phyloP scores from a whole-genome alignment of 2,888 invertebrate genomes.

The Cinara cedri region DNA sequence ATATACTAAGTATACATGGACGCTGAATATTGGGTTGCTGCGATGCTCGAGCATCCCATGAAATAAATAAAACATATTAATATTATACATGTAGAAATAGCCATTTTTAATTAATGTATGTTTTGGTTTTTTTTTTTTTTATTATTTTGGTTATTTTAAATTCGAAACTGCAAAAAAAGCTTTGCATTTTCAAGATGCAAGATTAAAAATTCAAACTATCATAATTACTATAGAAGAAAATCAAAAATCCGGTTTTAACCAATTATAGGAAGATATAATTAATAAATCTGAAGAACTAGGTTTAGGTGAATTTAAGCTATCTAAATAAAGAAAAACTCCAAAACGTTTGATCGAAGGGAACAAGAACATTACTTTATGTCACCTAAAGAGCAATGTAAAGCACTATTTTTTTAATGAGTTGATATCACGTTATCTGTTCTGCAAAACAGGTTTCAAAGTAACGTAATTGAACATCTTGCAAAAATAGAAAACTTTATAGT shows the following conservation, averaged over 20 bases:
- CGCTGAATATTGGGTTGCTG: too few species aligned
- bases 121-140: too few species aligned
- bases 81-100: too few species aligned
- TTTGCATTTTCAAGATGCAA: conserved; percentile 35
- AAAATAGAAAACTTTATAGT: background rate
- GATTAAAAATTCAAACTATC: conserved; percentile 4
- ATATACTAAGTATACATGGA: too few species aligned
- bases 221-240: conserved; percentile 15
- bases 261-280: conserved; percentile 28
- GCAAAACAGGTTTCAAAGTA: conserved; percentile 8
- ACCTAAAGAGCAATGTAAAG: conserved; percentile 11
- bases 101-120: too few species aligned
- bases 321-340: conserved; percentile 9
- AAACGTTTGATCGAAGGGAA: conserved; percentile 3
- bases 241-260: conserved; percentile 15
- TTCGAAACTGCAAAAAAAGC: conserved; percentile 32
- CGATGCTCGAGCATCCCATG: too few species aligned
- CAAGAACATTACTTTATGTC: conserved; percentile 8
- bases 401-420: background rate
- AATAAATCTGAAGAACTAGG: conserved; percentile 1
- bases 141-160: too few species aligned
- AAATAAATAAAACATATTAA: too few species aligned
- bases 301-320: background rate
- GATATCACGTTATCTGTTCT: background rate
- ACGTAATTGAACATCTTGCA: conserved; percentile 5